Percentiles rank a stretch among this genome's conserved stretches.
These are phyloP conservation scores for Nesometra sesokonis DNA, from an alignment of 35 echinoderm and acorn worm species.

Conservation along the genomic window DNA sequence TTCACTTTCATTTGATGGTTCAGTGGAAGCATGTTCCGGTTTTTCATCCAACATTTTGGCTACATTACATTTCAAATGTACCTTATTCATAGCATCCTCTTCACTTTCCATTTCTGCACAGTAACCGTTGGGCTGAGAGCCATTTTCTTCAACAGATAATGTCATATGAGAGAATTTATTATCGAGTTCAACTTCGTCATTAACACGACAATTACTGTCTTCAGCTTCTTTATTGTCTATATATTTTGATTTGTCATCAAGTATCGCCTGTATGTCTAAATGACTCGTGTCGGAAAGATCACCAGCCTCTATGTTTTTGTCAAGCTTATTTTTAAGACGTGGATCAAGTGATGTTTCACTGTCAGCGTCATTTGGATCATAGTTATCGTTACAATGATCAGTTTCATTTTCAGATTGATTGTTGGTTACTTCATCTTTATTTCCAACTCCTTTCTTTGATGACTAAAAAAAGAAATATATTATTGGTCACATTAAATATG, in stretches of 20 bases:
- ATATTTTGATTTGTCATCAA: background rate
- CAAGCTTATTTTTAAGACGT: background rate
- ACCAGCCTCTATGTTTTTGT: background rate
- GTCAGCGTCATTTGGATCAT: slow-evolving; percentile 89
- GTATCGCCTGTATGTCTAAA: background rate
- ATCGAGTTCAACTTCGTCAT: background rate
- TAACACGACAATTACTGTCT: too few relatives aligned
- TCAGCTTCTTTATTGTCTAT: background rate
- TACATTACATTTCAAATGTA: too few relatives aligned
- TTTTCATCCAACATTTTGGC: too few relatives aligned
- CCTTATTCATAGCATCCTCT: background rate
- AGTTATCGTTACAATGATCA: slow-evolving; percentile 10
- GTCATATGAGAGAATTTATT: background rate
- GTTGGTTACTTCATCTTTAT: slow-evolving; percentile 1
- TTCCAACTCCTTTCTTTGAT: slow-evolving; percentile 18
- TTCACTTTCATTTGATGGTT: background rate
- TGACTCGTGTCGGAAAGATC: background rate
- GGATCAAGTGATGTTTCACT: slow-evolving; percentile 64
- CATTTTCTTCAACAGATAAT: background rate
- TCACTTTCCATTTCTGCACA: background rate
- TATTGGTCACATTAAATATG: too few relatives aligned
- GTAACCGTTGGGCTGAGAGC: background rate
- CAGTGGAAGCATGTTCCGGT: background rate
- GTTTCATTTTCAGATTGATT: slow-evolving; percentile 58
- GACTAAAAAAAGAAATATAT: background rate